phyloP scores from a whole-genome alignment of 2,113 vertebrate species.

The Laticauda colubrina region DNA sequence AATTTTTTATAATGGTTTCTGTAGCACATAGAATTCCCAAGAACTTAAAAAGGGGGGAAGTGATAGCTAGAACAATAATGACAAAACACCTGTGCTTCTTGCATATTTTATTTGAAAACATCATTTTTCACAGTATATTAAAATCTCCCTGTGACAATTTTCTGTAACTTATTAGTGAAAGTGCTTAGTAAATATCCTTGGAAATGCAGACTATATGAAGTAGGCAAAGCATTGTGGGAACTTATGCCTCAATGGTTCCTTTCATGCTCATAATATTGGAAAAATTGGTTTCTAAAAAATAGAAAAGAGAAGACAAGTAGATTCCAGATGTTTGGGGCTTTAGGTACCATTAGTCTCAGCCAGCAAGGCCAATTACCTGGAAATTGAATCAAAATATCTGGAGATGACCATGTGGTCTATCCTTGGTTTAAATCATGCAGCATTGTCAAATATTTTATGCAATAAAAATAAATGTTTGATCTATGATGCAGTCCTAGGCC shows the following conservation, averaged over 20 bases:
- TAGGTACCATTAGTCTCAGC: neutral
- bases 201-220: neutral
- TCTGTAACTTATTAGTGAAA: constrained; percentile 32
- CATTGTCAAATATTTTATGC: neutral
- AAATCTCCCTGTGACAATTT: constrained; percentile 45
- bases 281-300: neutral
- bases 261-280: neutral
- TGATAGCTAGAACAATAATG: constrained; percentile 52
- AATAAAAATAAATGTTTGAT: neutral
- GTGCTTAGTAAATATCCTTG: constrained; percentile 30
- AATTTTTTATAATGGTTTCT: constrained; percentile 53
- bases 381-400: neutral
- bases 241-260: neutral
- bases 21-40: constrained; percentile 52
- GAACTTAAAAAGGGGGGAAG: constrained; percentile 16
- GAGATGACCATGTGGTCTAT: neutral
- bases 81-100: constrained; percentile 47
- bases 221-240: constrained; percentile 14
- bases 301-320: neutral
- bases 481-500: neutral
- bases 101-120: constrained; percentile 35
- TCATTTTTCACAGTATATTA: constrained; percentile 49
- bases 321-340: neutral
- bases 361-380: neutral
- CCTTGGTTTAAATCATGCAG: neutral